Percentiles rank a stretch among this genome's conserved stretches.
phyloP scores from a whole-genome alignment of 2,113 vertebrate genomes.

The Elachura formosa region DNA sequence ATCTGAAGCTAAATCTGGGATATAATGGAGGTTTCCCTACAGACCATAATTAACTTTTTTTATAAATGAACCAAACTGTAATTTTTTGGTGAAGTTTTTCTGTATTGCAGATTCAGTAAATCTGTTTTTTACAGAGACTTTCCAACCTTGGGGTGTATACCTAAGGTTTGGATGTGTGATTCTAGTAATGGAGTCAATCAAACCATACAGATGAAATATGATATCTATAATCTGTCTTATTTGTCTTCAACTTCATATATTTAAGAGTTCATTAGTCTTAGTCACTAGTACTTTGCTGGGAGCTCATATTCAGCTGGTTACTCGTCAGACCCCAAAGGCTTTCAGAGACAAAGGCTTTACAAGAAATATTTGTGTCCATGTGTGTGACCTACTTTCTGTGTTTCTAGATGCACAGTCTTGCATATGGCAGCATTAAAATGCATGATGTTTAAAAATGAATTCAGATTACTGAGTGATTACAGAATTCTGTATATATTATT shows the following conservation, averaged over 20 bases:
- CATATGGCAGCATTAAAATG: slow-evolving; percentile 20
- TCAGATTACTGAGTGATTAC: background rate
- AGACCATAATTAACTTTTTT: background rate
- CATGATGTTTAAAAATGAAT: slow-evolving; percentile 22
- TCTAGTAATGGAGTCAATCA: background rate
- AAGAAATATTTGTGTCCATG: background rate
- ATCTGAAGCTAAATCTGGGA: background rate
- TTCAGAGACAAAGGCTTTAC: background rate
- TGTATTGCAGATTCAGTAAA: background rate
- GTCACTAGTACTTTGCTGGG: background rate
- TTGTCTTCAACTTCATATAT: background rate
- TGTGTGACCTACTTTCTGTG: background rate
- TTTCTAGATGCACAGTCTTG: background rate
- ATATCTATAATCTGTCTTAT: background rate
- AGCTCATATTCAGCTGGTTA: background rate
- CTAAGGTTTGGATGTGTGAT: background rate
- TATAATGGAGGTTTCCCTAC: background rate
- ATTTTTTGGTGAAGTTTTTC: background rate
- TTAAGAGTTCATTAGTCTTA: background rate
- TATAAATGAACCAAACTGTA: background rate
- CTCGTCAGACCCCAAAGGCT: background rate
- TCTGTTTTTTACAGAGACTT: background rate
- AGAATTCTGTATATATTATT: slow-evolving; percentile 16
- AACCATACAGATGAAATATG: background rate
- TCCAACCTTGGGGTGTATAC: background rate